These are phyloP conservation scores for Nymphicus hollandicus DNA, from an alignment of 2,113 vertebrate genomes.

Conservation along the genomic window DNA sequence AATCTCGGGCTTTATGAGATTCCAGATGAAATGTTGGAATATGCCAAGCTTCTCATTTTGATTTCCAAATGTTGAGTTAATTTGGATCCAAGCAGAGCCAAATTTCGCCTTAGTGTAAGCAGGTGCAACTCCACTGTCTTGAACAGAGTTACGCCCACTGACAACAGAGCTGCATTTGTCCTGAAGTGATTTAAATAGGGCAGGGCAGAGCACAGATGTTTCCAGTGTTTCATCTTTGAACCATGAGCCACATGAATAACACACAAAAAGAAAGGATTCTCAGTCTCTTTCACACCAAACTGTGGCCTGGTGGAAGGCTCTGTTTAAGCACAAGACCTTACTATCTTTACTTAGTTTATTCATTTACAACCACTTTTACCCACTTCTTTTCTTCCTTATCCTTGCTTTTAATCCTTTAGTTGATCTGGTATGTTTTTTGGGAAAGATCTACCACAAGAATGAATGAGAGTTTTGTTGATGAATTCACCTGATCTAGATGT, in stretches of 20 bases:
- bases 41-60: slow-evolving; percentile 17
- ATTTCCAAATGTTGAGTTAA: slow-evolving; percentile 52
- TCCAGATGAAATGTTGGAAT: slow-evolving; percentile 38
- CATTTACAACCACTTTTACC: not conserved
- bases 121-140: slow-evolving; percentile 44
- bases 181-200: slow-evolving; percentile 37
- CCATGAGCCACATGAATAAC: not conserved
- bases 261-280: not conserved
- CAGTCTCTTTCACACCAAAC: not conserved
- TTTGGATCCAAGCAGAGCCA: slow-evolving; percentile 34
- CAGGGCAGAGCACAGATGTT: slow-evolving; percentile 38
- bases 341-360: not conserved
- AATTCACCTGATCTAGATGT: not conserved
- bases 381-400: not conserved
- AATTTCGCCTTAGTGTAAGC: not conserved
- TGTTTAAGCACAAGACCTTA: not conserved
- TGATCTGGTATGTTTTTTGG: not conserved
- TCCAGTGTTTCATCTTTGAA: slow-evolving; percentile 28
- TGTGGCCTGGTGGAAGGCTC: not conserved
- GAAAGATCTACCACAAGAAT: not conserved
- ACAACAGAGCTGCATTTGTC: slow-evolving; percentile 6
- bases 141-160: slow-evolving; percentile 34
- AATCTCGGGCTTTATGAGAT: slow-evolving; percentile 1
- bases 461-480: not conserved
- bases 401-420: not conserved